phyloP scores from a whole-genome alignment of 2,888 invertebrate species.

The Cotesia congregata region DNA sequence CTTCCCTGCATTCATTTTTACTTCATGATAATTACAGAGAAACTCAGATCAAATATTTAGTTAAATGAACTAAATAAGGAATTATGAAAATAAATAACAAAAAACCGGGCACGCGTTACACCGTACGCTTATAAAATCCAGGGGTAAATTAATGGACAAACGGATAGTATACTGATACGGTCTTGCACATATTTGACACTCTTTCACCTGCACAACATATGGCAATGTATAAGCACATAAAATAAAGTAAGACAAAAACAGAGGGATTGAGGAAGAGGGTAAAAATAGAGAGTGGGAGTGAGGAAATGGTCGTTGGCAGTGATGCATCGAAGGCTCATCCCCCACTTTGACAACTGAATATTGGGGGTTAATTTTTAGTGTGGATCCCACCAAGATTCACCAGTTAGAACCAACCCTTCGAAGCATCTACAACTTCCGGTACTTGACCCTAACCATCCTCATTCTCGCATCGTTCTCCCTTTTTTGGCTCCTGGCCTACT shows the following conservation, averaged over 20 bases:
- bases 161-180: constrained; percentile 31
- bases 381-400: constrained; percentile 50
- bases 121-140: background rate
- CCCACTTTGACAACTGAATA: constrained; percentile 14
- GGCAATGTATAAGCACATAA: constrained; percentile 51
- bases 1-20: background rate
- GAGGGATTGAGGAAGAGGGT: background rate
- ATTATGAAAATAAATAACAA: background rate
- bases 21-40: background rate
- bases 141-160: constrained; percentile 9
- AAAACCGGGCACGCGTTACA: constrained; percentile 1
- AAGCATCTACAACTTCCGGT: constrained; percentile 59
- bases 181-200: constrained; percentile 42
- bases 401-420: constrained; percentile 47
- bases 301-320: background rate
- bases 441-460: constrained; percentile 59
- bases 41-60: background rate
- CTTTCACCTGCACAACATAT: constrained; percentile 67
- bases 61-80: background rate
- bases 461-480: constrained; percentile 22
- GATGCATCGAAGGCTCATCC: constrained; percentile 15
- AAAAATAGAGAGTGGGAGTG: background rate
- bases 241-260: constrained; percentile 21
- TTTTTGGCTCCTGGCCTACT: background rate
- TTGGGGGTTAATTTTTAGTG: constrained; percentile 59